These are phyloP conservation scores for Megamerina dolium DNA, from an alignment of 2,888 invertebrate genomes.

Conservation along the genomic window DNA sequence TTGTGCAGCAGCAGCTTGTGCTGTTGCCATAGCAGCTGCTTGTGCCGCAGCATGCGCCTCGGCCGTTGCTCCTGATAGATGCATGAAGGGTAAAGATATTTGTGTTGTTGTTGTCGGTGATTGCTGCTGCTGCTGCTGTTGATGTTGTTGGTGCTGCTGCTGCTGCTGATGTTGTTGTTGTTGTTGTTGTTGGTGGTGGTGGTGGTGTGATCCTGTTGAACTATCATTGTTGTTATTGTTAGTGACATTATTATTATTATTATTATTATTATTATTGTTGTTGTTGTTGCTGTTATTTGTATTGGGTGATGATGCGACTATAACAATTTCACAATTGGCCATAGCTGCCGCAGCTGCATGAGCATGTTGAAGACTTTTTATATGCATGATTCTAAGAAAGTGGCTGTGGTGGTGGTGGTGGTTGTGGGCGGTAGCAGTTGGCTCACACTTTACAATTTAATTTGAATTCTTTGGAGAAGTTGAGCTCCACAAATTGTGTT, in stretches of 20 bases:
- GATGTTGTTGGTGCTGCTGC: slow-evolving; percentile 31
- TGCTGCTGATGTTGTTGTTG: slow-evolving; percentile 26
- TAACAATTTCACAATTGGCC: slow-evolving; percentile 48
- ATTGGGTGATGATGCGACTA: slow-evolving; percentile 43
- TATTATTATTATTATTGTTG: slow-evolving; percentile 24
- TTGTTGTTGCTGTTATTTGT: slow-evolving; percentile 32
- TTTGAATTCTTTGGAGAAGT: slow-evolving; percentile 9
- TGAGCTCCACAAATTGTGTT: slow-evolving; percentile 7
- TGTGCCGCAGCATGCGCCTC: slow-evolving; percentile 46
- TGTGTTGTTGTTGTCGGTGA: slow-evolving; percentile 37
- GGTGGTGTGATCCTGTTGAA: slow-evolving; percentile 20
- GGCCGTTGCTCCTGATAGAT: slow-evolving; percentile 38
- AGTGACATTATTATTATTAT: slow-evolving; percentile 17
- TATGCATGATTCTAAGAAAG: slow-evolving; percentile 33
- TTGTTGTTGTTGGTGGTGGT: slow-evolving; percentile 32
- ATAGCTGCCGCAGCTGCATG: slow-evolving; percentile 41
- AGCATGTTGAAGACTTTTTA: slow-evolving; percentile 43
- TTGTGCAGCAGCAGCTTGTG: slow-evolving; percentile 45
- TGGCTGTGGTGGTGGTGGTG: slow-evolving; percentile 7
- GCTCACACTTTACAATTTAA: too few species aligned
- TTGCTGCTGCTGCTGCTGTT: slow-evolving; percentile 37
- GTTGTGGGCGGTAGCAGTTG: neutral
- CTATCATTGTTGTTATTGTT: slow-evolving; percentile 22
- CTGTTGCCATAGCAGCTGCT: slow-evolving; percentile 46
- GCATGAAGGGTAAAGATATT: slow-evolving; percentile 44